Evolutionary conservation across 2,797 vertebrate genomes (phyloP).

Genomic region (Xenentodon cancila): DNA sequence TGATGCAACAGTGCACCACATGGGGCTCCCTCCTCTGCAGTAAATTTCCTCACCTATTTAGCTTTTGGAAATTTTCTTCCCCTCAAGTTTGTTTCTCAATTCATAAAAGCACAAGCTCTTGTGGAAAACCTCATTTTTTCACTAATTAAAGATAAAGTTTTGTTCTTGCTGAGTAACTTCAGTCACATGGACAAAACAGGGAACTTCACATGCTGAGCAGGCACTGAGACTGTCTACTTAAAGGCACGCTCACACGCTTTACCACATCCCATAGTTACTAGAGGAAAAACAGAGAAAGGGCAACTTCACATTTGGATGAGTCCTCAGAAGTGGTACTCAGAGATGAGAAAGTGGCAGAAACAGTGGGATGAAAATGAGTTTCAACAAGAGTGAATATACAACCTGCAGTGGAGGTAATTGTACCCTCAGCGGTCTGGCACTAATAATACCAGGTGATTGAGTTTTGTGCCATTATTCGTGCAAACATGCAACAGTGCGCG

Average conservation of each 20-base stretch:
- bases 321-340: conserved; percentile 13
- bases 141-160: not conserved
- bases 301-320: conserved; percentile 8
- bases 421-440: too few species aligned
- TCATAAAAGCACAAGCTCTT: not conserved
- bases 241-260: too few species aligned
- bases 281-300: conserved; percentile 15
- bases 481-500: too few species aligned
- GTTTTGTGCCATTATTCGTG: too few species aligned
- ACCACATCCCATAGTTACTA: not conserved
- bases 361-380: too few species aligned
- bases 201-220: conserved; percentile 20
- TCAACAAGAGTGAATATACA: too few species aligned
- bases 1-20: conserved; percentile 10
- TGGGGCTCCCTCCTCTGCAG: not conserved
- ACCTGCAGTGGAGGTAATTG: too few species aligned
- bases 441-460: too few species aligned
- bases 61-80: not conserved
- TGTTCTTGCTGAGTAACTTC: not conserved
- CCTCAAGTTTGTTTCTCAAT: not conserved
- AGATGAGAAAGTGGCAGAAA: too few species aligned
- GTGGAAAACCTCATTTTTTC: not conserved
- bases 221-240: not conserved
- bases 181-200: conserved; percentile 22
- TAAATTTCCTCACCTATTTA: not conserved